These are phyloP conservation scores for Leptobrachium ailaonicum DNA, from an alignment of 2,113 vertebrate genomes.

Conservation along the genomic window DNA sequence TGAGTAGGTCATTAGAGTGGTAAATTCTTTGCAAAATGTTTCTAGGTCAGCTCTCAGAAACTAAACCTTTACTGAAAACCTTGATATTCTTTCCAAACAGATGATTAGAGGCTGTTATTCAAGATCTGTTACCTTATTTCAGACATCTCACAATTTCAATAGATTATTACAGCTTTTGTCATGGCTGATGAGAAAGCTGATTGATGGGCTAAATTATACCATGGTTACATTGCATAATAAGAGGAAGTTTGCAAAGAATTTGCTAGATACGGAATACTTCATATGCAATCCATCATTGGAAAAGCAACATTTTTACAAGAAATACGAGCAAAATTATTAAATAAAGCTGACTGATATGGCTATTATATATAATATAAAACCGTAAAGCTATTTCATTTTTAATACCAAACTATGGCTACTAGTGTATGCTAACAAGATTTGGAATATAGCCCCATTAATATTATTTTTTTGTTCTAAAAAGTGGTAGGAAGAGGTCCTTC, in stretches of 20 bases:
- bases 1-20: not conserved
- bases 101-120: constrained; percentile 12
- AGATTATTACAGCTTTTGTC: constrained; percentile 27
- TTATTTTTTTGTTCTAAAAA: too few species aligned
- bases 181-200: constrained; percentile 20
- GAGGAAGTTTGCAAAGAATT: not conserved
- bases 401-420: too few species aligned
- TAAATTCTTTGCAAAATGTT: not conserved
- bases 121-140: not conserved
- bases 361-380: too few species aligned
- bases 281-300: not conserved
- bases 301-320: not conserved
- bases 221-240: constrained; percentile 15
- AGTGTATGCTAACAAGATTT: too few species aligned
- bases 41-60: constrained; percentile 10
- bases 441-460: too few species aligned
- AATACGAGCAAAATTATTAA: not conserved
- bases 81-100: not conserved
- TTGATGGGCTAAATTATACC: constrained; percentile 23
- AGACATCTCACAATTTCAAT: constrained; percentile 2
- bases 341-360: not conserved
- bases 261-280: constrained; percentile 7
- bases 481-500: too few species aligned
- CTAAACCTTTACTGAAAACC: constrained; percentile 4
- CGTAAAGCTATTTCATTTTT: too few species aligned